Evolutionary conservation across 2,888 invertebrate species (phyloP).

Genomic region (Philopedon plagiatum): DNA sequence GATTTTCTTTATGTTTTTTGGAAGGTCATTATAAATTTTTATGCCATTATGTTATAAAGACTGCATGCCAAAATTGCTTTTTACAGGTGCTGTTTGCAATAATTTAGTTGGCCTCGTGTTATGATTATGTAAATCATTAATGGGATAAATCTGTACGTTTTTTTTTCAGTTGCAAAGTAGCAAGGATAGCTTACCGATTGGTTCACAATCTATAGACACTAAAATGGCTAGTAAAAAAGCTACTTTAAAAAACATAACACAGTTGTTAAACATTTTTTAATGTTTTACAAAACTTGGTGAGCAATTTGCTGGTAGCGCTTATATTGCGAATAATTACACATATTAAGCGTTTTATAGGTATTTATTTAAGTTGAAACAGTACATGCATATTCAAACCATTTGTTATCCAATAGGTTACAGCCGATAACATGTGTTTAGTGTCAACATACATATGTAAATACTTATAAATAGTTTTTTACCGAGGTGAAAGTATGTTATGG

Average conservation of each 20-base stretch:
- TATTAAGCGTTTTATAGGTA: not conserved
- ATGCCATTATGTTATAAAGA: too few relatives aligned
- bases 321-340: not conserved
- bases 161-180: too few relatives aligned
- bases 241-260: not conserved
- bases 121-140: too few relatives aligned
- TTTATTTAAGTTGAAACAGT: not conserved
- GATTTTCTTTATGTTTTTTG: too few relatives aligned
- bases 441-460: too few relatives aligned
- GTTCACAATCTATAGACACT: not conserved
- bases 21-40: too few relatives aligned
- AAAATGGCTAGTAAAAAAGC: not conserved
- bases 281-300: not conserved
- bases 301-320: not conserved
- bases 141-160: too few relatives aligned
- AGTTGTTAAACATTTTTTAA: not conserved
- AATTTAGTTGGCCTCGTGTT: too few relatives aligned
- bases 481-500: too few relatives aligned
- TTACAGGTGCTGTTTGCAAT: too few relatives aligned
- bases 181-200: not conserved
- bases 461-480: too few relatives aligned
- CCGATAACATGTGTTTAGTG: not conserved
- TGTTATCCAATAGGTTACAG: not conserved
- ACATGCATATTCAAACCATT: not conserved
- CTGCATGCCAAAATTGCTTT: too few relatives aligned